A percentile compares a stretch with the other conserved stretches of the same genome.
phyloP scores from a whole-genome alignment of 37 sponge, comb jelly and placozoan species.

The Crambe crambe region DNA sequence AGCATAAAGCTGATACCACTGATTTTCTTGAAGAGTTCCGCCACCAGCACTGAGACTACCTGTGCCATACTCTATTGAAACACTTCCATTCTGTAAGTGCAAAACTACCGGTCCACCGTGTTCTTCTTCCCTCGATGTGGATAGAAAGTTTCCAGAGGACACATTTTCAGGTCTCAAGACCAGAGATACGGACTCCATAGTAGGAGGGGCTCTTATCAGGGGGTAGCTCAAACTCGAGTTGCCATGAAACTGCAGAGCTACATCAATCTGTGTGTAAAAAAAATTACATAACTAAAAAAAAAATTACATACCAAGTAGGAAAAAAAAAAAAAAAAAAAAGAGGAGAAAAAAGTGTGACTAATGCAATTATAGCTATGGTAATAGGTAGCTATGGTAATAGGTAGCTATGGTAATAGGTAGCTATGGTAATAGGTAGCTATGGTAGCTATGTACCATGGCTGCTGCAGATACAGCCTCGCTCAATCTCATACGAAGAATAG shows the following conservation, averaged over 20 bases:
- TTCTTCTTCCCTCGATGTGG: background rate
- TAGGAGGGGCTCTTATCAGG: background rate
- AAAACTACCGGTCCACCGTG: background rate
- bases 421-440: background rate
- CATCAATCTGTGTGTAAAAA: constrained; percentile 41
- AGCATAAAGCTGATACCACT: constrained; percentile 53
- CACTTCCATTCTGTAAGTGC: constrained; percentile 15
- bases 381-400: background rate
- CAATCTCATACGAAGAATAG: background rate
- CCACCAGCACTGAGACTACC: background rate
- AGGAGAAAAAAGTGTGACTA: background rate
- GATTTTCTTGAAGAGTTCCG: background rate
- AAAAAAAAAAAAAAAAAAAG: no score
- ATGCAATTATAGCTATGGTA: background rate
- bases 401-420: background rate
- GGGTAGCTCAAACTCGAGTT: constrained; percentile 43
- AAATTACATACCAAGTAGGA: no score
- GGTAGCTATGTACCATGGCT: constrained; percentile 16
- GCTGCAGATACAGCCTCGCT: constrained; percentile 29
- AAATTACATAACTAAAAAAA: background rate
- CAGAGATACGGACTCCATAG: constrained; percentile 27
- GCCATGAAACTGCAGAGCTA: constrained; percentile 67
- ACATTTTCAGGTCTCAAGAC: constrained; percentile 39
- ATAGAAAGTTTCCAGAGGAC: constrained; percentile 5
- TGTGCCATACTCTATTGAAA: background rate